These are phyloP conservation scores for Apodemus sylvaticus DNA, from an alignment of 2,113 vertebrate species.

Conservation along the genomic window DNA sequence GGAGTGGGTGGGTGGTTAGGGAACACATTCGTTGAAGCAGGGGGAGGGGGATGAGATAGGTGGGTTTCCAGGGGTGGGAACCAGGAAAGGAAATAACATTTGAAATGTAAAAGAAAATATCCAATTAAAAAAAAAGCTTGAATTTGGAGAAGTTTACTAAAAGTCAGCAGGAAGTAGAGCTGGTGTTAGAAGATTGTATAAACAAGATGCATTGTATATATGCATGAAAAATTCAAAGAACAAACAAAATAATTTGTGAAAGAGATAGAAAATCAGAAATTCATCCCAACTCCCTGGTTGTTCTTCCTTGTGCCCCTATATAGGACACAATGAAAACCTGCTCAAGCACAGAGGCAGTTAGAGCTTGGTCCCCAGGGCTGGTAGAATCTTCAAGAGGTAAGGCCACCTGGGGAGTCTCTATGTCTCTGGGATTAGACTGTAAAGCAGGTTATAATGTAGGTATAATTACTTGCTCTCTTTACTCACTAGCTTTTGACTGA, in stretches of 20 bases:
- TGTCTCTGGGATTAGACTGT: no score
- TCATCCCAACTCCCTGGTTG: accelerated
- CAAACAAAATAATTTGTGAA: neutral
- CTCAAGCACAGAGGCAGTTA: neutral
- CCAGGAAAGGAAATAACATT: no score
- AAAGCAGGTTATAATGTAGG: neutral
- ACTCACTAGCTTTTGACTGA: neutral
- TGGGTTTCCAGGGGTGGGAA: no score
- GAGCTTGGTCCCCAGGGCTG: neutral
- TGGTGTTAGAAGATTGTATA: neutral
- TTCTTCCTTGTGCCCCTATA: neutral
- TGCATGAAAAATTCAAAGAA: neutral
- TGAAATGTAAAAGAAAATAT: neutral
- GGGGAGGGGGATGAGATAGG: no score
- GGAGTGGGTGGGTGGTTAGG: no score
- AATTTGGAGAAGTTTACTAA: neutral
- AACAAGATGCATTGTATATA: neutral
- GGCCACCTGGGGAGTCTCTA: neutral
- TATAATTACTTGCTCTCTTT: neutral
- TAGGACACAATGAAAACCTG: neutral
- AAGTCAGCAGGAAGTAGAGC: neutral
- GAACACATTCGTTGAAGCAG: no score
- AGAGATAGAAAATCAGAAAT: neutral
- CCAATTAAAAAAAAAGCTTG: neutral
- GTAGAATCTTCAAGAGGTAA: no score